Base-by-base conservation (phyloP, 2,888 invertebrate genomes). In the Ecliptopera silaceata region DNA sequence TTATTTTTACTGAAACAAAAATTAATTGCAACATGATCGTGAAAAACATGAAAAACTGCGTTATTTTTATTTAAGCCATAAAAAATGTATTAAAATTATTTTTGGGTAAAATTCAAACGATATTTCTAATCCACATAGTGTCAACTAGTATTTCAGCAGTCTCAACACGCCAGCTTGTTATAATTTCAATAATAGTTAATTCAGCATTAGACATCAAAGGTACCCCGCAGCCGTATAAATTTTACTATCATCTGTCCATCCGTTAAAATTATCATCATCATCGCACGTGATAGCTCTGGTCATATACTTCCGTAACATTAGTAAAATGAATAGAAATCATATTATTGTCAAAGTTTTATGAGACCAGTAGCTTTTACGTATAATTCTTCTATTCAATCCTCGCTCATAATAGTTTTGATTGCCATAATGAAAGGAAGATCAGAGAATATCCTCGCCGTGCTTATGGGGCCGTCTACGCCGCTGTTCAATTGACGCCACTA, bases 401-500 rank as follows among this genome's bases (percentile, higher is more conserved):
- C 70, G 67, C 44, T 52, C 50, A 63, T 69, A 69, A 64, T 61
- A 61, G 61, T 60, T 61, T 61, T 64, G 75, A 81, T 75, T 74
- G 74, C 72, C 75, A 70, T 69, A 68, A 69, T 73, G 62, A 68
- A 61, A 64, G 64, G 69, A 59, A 67, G 64, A 68, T 69, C 66
- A 75, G 68, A 70, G 68, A 69, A 71, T 66, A 71, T 68, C 59
- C 61, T 69, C 63, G 53, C 65, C 60, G 63, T 62, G 63, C 57
- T 61, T 50, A 73, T 71, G 73, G 67, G 70, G 64, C 70, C 69
- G 70, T 64, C 68, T 70, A 63, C 18, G 64, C 68, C 64, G 68
- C 66, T 68, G 65, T 76, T 78, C 78, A 76, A 80, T 77, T 77
- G 80, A 74, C 77, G 75, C 75, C 71, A 75, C 75, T 75, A 76